Conservation (phyloP, 2,888 invertebrate genomes). For the Lottia scabra region DNA sequence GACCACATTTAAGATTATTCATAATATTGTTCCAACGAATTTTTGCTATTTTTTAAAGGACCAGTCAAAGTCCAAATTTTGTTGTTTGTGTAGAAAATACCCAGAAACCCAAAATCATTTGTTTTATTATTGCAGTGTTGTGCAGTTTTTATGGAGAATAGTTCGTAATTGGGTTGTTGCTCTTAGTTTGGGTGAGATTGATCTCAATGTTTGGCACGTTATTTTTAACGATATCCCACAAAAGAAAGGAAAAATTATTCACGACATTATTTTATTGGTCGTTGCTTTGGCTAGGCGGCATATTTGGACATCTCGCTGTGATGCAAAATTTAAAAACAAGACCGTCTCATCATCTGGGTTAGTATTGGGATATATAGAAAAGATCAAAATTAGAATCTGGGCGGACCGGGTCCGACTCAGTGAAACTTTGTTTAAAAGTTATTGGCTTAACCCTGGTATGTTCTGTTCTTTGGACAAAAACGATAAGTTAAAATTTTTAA, state of each 20-base stretch:
- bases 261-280: background rate
- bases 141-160: background rate
- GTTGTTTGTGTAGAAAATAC: background rate
- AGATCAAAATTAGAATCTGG: background rate
- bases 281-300: slow-evolving; percentile 4
- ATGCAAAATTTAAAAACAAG: background rate
- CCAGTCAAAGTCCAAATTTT: background rate
- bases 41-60: background rate
- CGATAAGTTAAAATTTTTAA: too few relatives aligned
- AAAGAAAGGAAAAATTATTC: background rate
- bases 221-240: background rate
- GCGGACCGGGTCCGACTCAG: background rate
- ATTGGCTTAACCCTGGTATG: slow-evolving; percentile 4
- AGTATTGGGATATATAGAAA: background rate
- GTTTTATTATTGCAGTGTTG: background rate
- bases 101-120: background rate
- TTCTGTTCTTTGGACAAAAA: background rate
- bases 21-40: background rate
- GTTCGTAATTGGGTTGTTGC: slow-evolving; percentile 1
- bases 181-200: background rate
- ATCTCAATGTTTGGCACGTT: slow-evolving; percentile 5
- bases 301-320: background rate
- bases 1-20: background rate
- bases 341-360: background rate
- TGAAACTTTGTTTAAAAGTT: slow-evolving; percentile 1